Evolutionary conservation across 1,140 invertebrate genomes (phyloP), one percentile per base, ranked within the genome.

Genomic region (Notospermus geniculatus): DNA sequence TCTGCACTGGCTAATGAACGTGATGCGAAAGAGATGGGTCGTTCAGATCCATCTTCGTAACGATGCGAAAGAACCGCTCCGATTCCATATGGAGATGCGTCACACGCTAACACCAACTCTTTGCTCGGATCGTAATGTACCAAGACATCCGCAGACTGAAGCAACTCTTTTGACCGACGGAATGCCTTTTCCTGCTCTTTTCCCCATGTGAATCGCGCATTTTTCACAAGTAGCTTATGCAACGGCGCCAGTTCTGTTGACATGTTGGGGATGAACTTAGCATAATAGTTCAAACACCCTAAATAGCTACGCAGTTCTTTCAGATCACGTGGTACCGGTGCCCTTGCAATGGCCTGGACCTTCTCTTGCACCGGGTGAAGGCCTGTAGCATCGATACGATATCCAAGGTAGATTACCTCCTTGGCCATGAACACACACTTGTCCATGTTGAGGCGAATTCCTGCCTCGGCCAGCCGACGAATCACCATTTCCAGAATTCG

Each of bases 41-140:
- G 60, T 59, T 67, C 65, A 43, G 36, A 19, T 13, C 74, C 74
- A 65, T 82, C 72, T n/a, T 69, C 41, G 27, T 72, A 56, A 11
- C 30, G 64, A 59, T 85, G 84, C 1, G 75, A 71, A 0, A 86
- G 60, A 7, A 83, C 74, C 1, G 78, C 81, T 0, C 82, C 82
- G 1, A 86, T 66, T 17, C 82, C 83, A 63, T 78, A 76, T 2
- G 73, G 65, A 41, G 75, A 82, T 25, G 82, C 83, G 76, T 86
- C 85, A 22, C 78, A 78, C n/a, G 82, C 67, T 23, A 85, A 43
- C 17, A 79, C 64, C 4, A 85, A 55, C 27, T 71, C 62, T 53
- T 71, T 63, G 13, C 70, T 60, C 27, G 74, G 70, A 52, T 85
- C 76, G 64, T 76, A 84, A 59, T 78, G 72, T 1, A 70, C 71